Evolutionary conservation across 2,797 vertebrate species (phyloP), one percentile per base, ranked within the genome.

Genomic region (Gymnopithys bicolor): DNA sequence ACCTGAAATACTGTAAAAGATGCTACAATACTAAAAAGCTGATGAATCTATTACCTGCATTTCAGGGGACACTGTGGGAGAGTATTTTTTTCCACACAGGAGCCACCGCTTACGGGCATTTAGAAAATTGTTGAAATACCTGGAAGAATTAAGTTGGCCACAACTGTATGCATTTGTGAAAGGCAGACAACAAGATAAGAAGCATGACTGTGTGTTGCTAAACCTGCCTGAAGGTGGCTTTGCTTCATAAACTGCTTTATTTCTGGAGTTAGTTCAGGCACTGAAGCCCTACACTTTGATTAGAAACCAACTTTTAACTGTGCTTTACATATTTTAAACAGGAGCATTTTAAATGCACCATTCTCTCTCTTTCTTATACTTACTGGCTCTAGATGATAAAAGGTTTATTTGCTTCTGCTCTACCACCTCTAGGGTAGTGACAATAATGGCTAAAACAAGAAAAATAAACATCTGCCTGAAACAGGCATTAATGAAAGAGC

Each of bases 61-160:
- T 89, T 86, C 59, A 88, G 5, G 10, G 28, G 23, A 69, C 55
- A 35, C 14, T 37, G 55, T 15, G 23, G n/a, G 16, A 70, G 28
- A 80, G 1, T 52, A 23, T 4, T 45, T 87, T 68, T 78, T 80
- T 52, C 33, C 43, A 76, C 6, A 73, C 0, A 59, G 73, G 35
- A 91, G 39, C 13, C 19, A 80, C 24, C 14, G 70, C 68, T 89
- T 73, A 63, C 1, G 2, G 75, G 24, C 58, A 84, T 86, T 92
- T 73, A 76, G 56, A 90, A 95, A 91, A 86, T 33, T 56, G 53
- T 75, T 89, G n/a, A 75, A 92, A 55, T 76, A 94, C 90, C 8
- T 75, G 62, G 51, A 93, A 73, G 33, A 91, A 84, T 71, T 87
- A 93, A 90, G 25, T 70, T 83, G 24, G 73, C 59, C 69, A 86